A percentile compares a stretch with the other conserved stretches of the same genome.
phyloP scores from a whole-genome alignment of 1,140 invertebrate genomes.

The Pogonus chalceus region DNA sequence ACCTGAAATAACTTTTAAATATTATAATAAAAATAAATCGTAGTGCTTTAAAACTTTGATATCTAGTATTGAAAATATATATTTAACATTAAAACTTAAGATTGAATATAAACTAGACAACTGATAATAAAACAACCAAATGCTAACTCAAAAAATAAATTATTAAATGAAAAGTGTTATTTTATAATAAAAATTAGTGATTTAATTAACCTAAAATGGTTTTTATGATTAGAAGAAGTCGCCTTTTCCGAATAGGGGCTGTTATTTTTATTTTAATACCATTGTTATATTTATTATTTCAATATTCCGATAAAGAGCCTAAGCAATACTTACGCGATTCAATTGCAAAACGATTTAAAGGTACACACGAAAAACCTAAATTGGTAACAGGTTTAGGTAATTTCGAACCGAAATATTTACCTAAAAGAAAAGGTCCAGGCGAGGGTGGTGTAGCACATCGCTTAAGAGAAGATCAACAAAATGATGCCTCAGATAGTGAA shows the following conservation, averaged over 20 bases:
- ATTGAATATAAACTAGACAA: too few species aligned
- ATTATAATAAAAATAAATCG: too few species aligned
- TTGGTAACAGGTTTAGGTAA: conserved; percentile 40
- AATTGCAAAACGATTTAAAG: conserved; percentile 8
- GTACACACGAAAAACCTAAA: conserved; percentile 20
- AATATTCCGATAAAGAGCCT: not conserved
- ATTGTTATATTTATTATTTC: conserved; percentile 9
- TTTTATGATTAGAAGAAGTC: not conserved
- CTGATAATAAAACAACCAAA: too few species aligned
- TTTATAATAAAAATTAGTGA: not conserved
- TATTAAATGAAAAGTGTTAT: not conserved
- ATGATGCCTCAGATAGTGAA: conserved; percentile 62
- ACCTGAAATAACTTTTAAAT: too few species aligned
- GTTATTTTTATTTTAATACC: conserved; percentile 10
- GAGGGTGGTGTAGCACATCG: conserved; percentile 71
- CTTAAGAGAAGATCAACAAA: conserved; percentile 60
- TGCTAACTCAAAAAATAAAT: too few species aligned
- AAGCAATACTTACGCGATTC: not conserved
- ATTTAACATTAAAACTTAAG: too few species aligned
- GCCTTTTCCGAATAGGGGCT: not conserved
- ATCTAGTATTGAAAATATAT: too few species aligned
- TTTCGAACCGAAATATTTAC: conserved; percentile 56
- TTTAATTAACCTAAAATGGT: not conserved
- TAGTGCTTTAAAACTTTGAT: too few species aligned
- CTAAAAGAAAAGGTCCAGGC: conserved; percentile 62